Conservation (phyloP, 1,140 invertebrate species). For the Drosophila littoralis region DNA sequence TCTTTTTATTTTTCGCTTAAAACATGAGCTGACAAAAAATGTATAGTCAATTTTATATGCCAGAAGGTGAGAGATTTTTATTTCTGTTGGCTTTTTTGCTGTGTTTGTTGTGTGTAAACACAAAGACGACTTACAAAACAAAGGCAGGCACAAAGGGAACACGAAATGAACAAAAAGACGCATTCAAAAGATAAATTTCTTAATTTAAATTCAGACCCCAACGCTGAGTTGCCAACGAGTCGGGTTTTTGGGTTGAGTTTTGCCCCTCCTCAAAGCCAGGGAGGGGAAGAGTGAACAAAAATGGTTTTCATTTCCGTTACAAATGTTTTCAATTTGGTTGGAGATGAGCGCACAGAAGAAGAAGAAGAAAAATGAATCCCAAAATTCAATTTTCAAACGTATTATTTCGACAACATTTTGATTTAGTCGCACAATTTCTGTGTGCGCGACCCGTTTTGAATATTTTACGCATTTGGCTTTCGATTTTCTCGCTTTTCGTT, state of each 20-base stretch:
- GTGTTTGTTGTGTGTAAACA: constrained; percentile 33
- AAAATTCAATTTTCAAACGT: constrained; percentile 81
- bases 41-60: constrained; percentile 63
- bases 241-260: constrained; percentile 36
- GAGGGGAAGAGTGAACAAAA: constrained; percentile 9
- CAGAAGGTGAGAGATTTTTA: constrained; percentile 68
- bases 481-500: constrained; percentile 63
- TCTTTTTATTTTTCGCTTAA: constrained; percentile 10
- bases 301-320: constrained; percentile 77
- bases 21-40: constrained; percentile 33
- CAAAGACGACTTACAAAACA: constrained; percentile 53
- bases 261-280: constrained; percentile 18
- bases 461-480: constrained; percentile 71
- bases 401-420: constrained; percentile 80
- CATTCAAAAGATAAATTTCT: constrained; percentile 81
- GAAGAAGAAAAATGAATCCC: constrained; percentile 12
- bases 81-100: constrained; percentile 25
- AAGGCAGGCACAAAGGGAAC: constrained; percentile 50
- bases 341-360: constrained; percentile 16
- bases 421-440: constrained; percentile 68
- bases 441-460: constrained; percentile 54
- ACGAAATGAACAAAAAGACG: constrained; percentile 44
- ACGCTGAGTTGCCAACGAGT: constrained; percentile 42
- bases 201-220: constrained; percentile 80
- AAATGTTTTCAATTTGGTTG: constrained; percentile 78